Percentiles rank a stretch among this genome's conserved stretches.
These are phyloP conservation scores for Stichodactyla helianthus DNA, from an alignment of 64 coral and sea anemone species.

Conservation along the genomic window DNA sequence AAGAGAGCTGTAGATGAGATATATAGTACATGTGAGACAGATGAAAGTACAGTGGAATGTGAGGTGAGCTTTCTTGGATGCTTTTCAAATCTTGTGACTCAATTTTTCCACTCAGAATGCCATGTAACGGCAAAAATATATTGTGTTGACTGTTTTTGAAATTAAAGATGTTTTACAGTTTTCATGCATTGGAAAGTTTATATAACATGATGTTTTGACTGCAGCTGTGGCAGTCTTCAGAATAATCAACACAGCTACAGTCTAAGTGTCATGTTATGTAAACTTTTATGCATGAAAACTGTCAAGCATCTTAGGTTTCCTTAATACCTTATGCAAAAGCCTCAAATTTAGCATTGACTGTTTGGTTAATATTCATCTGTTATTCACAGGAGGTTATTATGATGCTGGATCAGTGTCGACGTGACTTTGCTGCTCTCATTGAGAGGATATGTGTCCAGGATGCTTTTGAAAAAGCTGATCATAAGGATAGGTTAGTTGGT, in stretches of 20 bases:
- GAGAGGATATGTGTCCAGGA: slow-evolving; percentile 92
- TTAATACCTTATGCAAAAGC: neutral
- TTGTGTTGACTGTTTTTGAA: too few species aligned
- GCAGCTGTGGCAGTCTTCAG: too few species aligned
- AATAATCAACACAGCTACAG: too few species aligned
- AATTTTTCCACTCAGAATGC: too few species aligned
- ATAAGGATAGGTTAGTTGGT: slow-evolving; percentile 75
- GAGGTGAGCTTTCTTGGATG: slow-evolving; percentile 42
- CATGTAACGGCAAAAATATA: too few species aligned
- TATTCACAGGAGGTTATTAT: slow-evolving; percentile 91
- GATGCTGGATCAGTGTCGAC: slow-evolving; percentile 97
- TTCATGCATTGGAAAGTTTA: too few species aligned
- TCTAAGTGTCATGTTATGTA: too few species aligned
- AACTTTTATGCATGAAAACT: too few species aligned
- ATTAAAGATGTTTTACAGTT: too few species aligned
- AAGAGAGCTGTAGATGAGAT: slow-evolving; percentile 99
- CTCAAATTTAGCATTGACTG: too few species aligned
- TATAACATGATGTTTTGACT: too few species aligned
- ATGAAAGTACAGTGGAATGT: slow-evolving; percentile 92
- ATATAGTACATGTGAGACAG: slow-evolving; percentile 92
- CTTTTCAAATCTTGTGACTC: too few species aligned
- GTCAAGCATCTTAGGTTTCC: neutral
- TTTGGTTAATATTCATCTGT: neutral
- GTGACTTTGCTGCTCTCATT: slow-evolving; percentile 93
- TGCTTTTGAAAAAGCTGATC: slow-evolving; percentile 98